These are phyloP conservation scores for Drosophila paramelanica DNA, from an alignment of 2,888 invertebrate genomes.

Conservation along the genomic window DNA sequence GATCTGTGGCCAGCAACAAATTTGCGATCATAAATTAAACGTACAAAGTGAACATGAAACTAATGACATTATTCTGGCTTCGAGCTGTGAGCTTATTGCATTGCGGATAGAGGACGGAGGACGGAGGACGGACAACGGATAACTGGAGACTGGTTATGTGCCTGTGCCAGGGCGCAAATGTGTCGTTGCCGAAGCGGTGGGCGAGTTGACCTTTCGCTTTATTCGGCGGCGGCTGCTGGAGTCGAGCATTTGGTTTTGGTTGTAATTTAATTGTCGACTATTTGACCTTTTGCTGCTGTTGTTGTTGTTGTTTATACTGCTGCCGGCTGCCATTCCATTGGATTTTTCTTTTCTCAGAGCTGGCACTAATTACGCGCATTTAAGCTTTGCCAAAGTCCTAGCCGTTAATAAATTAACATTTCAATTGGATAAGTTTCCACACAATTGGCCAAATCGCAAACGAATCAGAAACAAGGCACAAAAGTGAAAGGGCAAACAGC, in stretches of 20 bases:
- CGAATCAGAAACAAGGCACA: slow-evolving; percentile 24
- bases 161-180: slow-evolving; percentile 20
- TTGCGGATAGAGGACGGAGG: no score
- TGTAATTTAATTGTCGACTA: slow-evolving; percentile 76
- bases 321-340: slow-evolving; percentile 61
- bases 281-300: slow-evolving; percentile 66
- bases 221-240: slow-evolving; percentile 37
- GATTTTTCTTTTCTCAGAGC: slow-evolving; percentile 21
- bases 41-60: slow-evolving; percentile 53
- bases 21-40: slow-evolving; percentile 76
- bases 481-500: slow-evolving; percentile 77
- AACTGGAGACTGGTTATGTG: slow-evolving; percentile 1
- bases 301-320: slow-evolving; percentile 1
- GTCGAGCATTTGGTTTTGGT: slow-evolving; percentile 51
- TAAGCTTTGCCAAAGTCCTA: slow-evolving; percentile 50
- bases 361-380: slow-evolving; percentile 61
- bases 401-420: slow-evolving; percentile 72
- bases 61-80: slow-evolving; percentile 50
- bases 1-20: slow-evolving; percentile 60
- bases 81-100: no score
- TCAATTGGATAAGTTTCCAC: slow-evolving; percentile 75
- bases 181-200: slow-evolving; percentile 16
- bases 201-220: slow-evolving; percentile 55
- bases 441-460: slow-evolving; percentile 61
- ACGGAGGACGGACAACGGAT: background rate